A percentile compares a stretch with the other conserved stretches of the same genome.
phyloP scores from a whole-genome alignment of 1,140 invertebrate species.

The Listronotus bonariensis region DNA sequence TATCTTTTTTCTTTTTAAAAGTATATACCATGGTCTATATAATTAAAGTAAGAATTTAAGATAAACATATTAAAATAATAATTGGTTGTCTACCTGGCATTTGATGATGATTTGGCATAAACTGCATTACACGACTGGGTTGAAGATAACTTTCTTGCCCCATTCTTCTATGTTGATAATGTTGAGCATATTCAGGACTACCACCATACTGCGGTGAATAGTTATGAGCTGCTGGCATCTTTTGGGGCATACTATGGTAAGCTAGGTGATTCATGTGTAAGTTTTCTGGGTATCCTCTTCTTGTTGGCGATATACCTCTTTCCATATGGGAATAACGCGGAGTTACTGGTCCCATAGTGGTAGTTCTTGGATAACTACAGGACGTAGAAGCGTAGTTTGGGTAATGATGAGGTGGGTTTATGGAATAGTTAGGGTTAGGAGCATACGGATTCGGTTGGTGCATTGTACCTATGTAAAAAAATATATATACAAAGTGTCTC shows the following conservation, averaged over 20 bases:
- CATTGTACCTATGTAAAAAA: conserved; percentile 23
- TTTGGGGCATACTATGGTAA: conserved; percentile 36
- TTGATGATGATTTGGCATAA: conserved; percentile 28
- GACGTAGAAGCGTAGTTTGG: conserved; percentile 32
- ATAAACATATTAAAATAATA: too few relatives aligned
- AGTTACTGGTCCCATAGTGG: conserved; percentile 37
- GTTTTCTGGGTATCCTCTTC: conserved; percentile 37
- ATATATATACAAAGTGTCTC: too few relatives aligned
- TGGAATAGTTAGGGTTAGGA: conserved; percentile 28
- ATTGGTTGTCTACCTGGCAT: conserved; percentile 24
- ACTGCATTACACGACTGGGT: conserved; percentile 22
- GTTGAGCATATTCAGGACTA: conserved; percentile 50
- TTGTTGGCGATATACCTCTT: conserved; percentile 39
- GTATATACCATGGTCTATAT: too few relatives aligned
- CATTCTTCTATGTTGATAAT: conserved; percentile 50
- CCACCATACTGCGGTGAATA: conserved; percentile 42
- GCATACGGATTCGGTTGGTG: conserved; percentile 26
- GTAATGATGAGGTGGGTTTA: conserved; percentile 33
- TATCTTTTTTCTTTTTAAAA: too few relatives aligned
- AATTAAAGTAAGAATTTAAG: too few relatives aligned
- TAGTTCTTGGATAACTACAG: conserved; percentile 40
- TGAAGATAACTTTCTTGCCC: conserved; percentile 42
- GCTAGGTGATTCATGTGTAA: conserved; percentile 38
- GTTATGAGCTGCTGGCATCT: conserved; percentile 31
- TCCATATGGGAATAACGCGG: conserved; percentile 31